These are phyloP conservation scores for Hoplostethus mediterraneus DNA, from an alignment of 2,797 vertebrate species.

Conservation along the genomic window DNA sequence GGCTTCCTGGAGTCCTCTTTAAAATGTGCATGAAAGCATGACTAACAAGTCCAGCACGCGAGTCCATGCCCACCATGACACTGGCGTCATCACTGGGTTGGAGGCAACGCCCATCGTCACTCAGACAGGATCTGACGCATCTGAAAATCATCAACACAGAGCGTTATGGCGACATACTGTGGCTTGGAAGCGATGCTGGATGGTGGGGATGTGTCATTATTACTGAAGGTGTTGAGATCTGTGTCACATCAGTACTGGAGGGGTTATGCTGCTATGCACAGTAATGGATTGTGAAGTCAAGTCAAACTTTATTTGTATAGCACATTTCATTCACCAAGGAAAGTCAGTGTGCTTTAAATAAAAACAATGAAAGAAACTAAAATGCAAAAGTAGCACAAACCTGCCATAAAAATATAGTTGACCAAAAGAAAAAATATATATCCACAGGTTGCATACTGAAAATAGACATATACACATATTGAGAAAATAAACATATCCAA, in stretches of 20 bases:
- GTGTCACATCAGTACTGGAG: not conserved
- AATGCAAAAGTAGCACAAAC: not conserved
- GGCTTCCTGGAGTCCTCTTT: constrained; percentile 82
- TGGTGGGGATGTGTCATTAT: no score
- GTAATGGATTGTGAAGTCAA: not conserved
- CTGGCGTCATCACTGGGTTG: constrained; percentile 52
- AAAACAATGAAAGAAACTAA: not conserved
- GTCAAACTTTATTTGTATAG: constrained; percentile 1
- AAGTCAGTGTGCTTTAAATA: not conserved
- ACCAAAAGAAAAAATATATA: not conserved
- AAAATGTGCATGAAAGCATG: constrained; percentile 84
- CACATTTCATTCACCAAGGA: not conserved
- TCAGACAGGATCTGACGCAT: constrained; percentile 19
- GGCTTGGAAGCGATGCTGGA: not conserved
- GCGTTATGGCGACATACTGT: constrained; percentile 48
- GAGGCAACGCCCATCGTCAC: constrained; percentile 48
- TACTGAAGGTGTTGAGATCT: constrained; percentile 1
- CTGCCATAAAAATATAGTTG: not conserved
- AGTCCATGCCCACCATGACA: constrained; percentile 66
- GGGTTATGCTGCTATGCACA: not conserved
- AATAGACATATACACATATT: no score
- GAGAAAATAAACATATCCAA: no score
- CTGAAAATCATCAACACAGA: constrained; percentile 22
- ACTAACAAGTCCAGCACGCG: constrained; percentile 80
- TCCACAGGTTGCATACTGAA: no score